Evolutionary conservation across 2,797 vertebrate species (phyloP), one percentile per base, ranked within the genome.

Genomic region (Glyptemys insculpta): DNA sequence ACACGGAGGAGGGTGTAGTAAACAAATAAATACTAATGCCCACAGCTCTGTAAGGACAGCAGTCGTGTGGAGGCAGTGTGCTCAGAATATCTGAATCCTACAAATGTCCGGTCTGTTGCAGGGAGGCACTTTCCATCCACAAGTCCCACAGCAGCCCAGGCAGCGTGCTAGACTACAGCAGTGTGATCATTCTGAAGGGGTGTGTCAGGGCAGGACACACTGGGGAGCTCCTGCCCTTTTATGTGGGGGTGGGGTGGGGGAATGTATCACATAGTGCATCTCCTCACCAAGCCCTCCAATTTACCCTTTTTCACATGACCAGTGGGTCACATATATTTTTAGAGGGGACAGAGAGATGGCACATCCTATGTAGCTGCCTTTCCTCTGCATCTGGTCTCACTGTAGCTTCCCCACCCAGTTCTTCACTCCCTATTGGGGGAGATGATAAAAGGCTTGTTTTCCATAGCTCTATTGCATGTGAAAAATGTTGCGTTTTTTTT

Each of bases 221-320:
- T 37, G 11, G 37, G 41, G 21, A 44, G 68, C 15, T 44, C 27
- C 23, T 47, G 27, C 29, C 72, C 8, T 49, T 50, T 25, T 31
- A 18, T 8, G 6, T 31, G 18, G 74, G 52, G 2, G 12, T 18
- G 18, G 44, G 88, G 27, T 82, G 27, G 19, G 27, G 6, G 62
- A 49, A 7, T 31, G 18, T 49, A 21, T 65, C 54, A 62, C 1
- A 0, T 19, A 53, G 37, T 0, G 0, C 27, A 50, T 23, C 4
- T 56, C 85, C 81, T 93, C 72, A 81, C 27, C 74, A 89, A 80
- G 59, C 23, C 31, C 50, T 91, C 0, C 0, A 47, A 62, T 21
- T 12, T 44, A 62, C 85, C 91, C 50, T 54, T 7, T 19, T 34
- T 34, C 11, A 5, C 49, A 50, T 53, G 49, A n/a, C 10, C 34